Percentiles rank a stretch among this genome's conserved stretches.
Evolutionary conservation across 1,140 invertebrate genomes (phyloP).

Genomic region (Achroia grisella): DNA sequence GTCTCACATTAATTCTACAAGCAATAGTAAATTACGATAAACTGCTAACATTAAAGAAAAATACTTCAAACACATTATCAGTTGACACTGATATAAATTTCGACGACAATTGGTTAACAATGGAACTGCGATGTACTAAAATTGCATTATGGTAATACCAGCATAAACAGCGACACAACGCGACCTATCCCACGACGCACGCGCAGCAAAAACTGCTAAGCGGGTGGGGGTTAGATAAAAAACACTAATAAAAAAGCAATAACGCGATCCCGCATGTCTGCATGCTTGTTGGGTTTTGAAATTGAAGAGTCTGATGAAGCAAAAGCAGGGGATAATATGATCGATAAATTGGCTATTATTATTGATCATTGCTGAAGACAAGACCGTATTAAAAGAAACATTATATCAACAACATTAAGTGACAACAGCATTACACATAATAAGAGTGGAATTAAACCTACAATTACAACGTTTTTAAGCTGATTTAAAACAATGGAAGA

Average conservation of each 20-base stretch:
- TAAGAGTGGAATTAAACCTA: too few relatives aligned
- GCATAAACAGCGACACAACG: conserved; percentile 51
- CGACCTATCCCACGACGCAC: conserved; percentile 66
- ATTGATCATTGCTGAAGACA: too few relatives aligned
- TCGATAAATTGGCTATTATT: conserved; percentile 1
- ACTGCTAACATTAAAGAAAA: too few relatives aligned
- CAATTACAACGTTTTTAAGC: too few relatives aligned
- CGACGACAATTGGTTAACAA: conserved; percentile 43
- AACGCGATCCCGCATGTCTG: conserved; percentile 69
- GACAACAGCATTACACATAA: too few relatives aligned
- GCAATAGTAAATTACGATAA: conserved; percentile 14
- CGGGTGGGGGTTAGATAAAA: conserved; percentile 55
- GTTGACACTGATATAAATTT: conserved; percentile 28
- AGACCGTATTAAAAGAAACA: too few relatives aligned
- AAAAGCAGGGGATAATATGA: conserved; percentile 45
- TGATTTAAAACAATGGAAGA: too few relatives aligned
- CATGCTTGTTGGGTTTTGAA: conserved; percentile 64
- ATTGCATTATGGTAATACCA: conserved; percentile 68
- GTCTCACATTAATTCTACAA: conserved; percentile 9
- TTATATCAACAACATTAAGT: too few relatives aligned
- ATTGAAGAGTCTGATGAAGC: conserved; percentile 66
- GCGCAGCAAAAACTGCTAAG: conserved; percentile 63
- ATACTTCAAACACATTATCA: conserved; percentile 6
- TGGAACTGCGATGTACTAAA: conserved; percentile 31
- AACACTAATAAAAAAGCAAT: conserved; percentile 72